A percentile compares a stretch with the other conserved stretches of the same genome.
Conservation (phyloP, 2,888 invertebrate species). For the Epirrhoe alternata region DNA sequence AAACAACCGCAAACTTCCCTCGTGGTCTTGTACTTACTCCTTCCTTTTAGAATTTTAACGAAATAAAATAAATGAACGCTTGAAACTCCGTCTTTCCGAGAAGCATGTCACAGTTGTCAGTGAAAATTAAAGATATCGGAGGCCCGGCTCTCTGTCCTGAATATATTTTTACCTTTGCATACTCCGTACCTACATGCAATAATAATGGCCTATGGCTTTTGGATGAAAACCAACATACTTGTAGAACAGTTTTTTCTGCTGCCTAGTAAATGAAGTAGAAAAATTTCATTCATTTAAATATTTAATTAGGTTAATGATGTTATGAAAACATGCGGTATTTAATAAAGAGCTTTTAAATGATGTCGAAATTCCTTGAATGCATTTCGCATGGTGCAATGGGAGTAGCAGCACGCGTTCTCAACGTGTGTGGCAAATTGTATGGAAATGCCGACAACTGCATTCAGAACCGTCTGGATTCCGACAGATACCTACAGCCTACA, state of each 20-base stretch:
- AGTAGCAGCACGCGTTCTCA: constrained; percentile 54
- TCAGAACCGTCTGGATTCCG: constrained; percentile 55
- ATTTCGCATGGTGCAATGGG: constrained; percentile 13
- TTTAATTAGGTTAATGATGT: constrained; percentile 10
- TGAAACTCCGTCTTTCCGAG: constrained; percentile 3
- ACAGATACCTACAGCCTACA: too few relatives aligned
- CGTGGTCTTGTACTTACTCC: constrained; percentile 6
- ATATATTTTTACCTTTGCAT: background rate
- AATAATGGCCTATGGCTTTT: too few relatives aligned
- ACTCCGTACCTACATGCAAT: background rate
- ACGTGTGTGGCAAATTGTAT: constrained; percentile 79
- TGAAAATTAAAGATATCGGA: constrained; percentile 11
- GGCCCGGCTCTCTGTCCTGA: background rate
- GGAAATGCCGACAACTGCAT: constrained; percentile 65
- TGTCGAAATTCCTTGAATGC: constrained; percentile 51
- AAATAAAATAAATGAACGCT: constrained; percentile 3
- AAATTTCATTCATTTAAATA: background rate
- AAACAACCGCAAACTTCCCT: constrained; percentile 9
- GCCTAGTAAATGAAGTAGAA: too few relatives aligned
- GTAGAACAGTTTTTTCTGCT: too few relatives aligned
- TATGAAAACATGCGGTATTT: constrained; percentile 37
- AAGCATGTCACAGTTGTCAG: constrained; percentile 11
- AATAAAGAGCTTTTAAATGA: constrained; percentile 44
- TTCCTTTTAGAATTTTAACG: constrained; percentile 3
- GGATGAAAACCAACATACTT: too few relatives aligned